Evolutionary conservation across 2,888 invertebrate genomes (phyloP), one percentile per base, ranked within the genome.

Genomic region (Scaptomyza polygonia): DNA sequence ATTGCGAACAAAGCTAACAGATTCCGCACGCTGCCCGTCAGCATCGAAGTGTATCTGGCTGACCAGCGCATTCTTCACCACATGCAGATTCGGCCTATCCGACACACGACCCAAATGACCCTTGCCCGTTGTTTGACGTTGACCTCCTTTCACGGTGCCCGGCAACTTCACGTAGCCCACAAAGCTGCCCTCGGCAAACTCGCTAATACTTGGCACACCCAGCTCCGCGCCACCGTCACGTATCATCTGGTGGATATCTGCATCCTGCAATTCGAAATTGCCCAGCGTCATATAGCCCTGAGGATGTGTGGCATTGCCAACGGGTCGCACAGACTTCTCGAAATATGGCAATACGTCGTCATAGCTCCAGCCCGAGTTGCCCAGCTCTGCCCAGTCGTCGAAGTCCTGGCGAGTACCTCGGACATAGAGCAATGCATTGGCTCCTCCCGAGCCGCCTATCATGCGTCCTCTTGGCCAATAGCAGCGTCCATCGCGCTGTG

Each of bases 341-440:
- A 97, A 97, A 89, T 96, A 97, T 0, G 95, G 95, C 49, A 96
- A 89, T 0, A 97, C 93, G 69, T 96, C 95, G 32, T 96, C 94
- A 90, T 94, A 97, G 2, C 95, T 92, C 96, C 96, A 96, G 0
- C 94, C 94, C 0, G 86, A 64, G 77, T 94, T 95, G 0, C 95
- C 95, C 36, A 92, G 45, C 0, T 86, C 79, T 8, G 92, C 92
- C 96, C 96, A 96, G 0, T 91, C 85, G 79, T 96, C 94, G 80
- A 93, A 96, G 86, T 96, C 95, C 3, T 86, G 82, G 5, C 93
- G 92, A 89, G 94, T 94, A 0, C 95, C 95, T 5, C 94, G 91
- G 0, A 94, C 87, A 84, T 95, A 94, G 0, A 95, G 59, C 94
- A 95, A 94, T 11, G 92, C 94, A 88, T 95, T 95, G 3, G 95